Evolutionary conservation across 1,140 invertebrate species (phyloP).

Genomic region (Druon quercuslanigerum): DNA sequence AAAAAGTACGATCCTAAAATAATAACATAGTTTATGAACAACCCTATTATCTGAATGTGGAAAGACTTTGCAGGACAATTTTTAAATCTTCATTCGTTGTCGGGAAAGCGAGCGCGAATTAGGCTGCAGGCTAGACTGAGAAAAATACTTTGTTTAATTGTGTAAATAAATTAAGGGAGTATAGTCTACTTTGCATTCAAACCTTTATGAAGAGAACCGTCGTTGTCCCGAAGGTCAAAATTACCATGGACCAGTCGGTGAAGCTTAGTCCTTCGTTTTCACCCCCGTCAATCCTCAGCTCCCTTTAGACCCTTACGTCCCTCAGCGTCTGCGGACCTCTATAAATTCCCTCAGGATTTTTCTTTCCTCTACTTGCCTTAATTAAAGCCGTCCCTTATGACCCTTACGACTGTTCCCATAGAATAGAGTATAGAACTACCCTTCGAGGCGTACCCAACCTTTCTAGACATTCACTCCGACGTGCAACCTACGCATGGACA

Average conservation of each 20-base stretch:
- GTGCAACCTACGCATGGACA: constrained; percentile 11
- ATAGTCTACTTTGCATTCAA: constrained; percentile 61
- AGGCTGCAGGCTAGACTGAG: background rate
- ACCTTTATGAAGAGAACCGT: constrained; percentile 57
- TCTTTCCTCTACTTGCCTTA: constrained; percentile 74
- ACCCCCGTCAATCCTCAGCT: constrained; percentile 48
- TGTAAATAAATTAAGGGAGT: constrained; percentile 61
- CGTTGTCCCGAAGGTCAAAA: constrained; percentile 64
- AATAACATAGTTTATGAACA: too few relatives aligned
- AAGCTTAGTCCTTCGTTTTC: constrained; percentile 29
- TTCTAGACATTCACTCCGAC: constrained; percentile 23
- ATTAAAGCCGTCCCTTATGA: constrained; percentile 69
- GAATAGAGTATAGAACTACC: constrained; percentile 48
- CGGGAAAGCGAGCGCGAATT: too few relatives aligned
- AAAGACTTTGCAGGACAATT: background rate
- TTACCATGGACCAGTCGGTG: constrained; percentile 50
- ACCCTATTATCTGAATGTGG: too few relatives aligned
- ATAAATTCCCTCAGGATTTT: constrained; percentile 74
- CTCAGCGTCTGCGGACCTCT: constrained; percentile 60
- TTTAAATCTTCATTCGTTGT: background rate
- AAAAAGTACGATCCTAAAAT: too few relatives aligned
- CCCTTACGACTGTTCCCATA: constrained; percentile 55
- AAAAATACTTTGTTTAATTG: constrained; percentile 52
- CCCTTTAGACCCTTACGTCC: constrained; percentile 53
- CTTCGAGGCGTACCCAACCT: constrained; percentile 43